Percentiles rank a stretch among this genome's conserved stretches.
phyloP scores from a whole-genome alignment of 2,113 vertebrate species.

The Tringa solitaria region DNA sequence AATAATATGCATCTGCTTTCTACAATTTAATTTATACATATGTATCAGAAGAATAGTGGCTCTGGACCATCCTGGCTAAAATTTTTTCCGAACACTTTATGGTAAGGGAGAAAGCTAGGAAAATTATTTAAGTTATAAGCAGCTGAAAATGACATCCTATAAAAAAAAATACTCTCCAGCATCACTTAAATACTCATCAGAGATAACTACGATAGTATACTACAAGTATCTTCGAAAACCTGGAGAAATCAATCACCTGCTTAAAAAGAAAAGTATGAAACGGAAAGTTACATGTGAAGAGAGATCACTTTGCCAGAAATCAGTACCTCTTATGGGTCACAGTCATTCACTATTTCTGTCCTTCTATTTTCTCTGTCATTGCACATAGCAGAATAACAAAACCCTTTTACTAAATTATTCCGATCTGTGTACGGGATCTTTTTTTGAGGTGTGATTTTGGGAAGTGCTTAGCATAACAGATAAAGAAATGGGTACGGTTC shows the following conservation, averaged over 20 bases:
- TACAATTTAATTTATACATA: not conserved
- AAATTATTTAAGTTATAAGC: not conserved
- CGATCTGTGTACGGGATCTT: not conserved
- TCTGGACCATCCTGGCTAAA: not conserved
- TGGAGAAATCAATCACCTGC: not conserved
- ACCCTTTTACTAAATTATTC: not conserved
- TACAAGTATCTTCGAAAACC: not conserved
- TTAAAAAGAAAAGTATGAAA: not conserved
- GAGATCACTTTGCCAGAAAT: not conserved
- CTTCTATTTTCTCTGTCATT: not conserved
- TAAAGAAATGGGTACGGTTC: not conserved
- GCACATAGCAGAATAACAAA: not conserved
- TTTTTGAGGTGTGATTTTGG: not conserved
- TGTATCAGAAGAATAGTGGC: not conserved
- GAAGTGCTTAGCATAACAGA: not conserved
- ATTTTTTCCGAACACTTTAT: not conserved
- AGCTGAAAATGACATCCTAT: not conserved
- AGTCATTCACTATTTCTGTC: not conserved
- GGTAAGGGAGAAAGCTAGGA: fast-evolving
- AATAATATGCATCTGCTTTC: not conserved
- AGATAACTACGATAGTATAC: fast-evolving
- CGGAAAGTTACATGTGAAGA: not conserved
- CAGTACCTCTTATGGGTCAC: not conserved
- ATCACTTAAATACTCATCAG: not conserved
- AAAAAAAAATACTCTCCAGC: not conserved